Evolutionary conservation across 1,140 invertebrate genomes (phyloP), one percentile per base, ranked within the genome.

Genomic region (Lordiphosa stackelbergi): DNA sequence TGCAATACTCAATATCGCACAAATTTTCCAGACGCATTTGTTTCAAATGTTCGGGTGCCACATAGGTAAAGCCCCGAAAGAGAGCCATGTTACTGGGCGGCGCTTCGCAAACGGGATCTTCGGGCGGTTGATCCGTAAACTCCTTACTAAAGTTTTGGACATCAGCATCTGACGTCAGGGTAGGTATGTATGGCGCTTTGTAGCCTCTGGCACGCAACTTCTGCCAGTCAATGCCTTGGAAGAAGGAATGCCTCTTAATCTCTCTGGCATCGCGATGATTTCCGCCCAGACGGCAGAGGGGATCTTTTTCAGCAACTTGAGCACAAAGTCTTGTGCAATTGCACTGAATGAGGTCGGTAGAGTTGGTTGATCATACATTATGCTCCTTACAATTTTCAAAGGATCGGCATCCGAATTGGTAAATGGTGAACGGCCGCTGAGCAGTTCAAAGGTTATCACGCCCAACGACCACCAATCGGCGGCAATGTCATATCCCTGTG

Each of bases 381-480:
- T 98, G 42, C 97, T 91, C 78, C 93, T 93, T 10, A 96, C 97
- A 68, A 98, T 98, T 88, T 98, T n/a, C n/a, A n/a, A n/a, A n/a
- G n/a, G n/a, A 5, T 94, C 94, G 83, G 96, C 95, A 22, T 96
- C 96, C 68, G 98, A 96, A 97, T 94, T 19, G 19, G 97, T 97
- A 88, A 99, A 99, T n/a, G 97, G 97, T 0, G 97, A 98, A 3
- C 96, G 95, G 16, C 97, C 97, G 1, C 96, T 98, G n/a, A 99
- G 88, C 6, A 99, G 91, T 89, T 99, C 97, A 90, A 97, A 99
- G 0, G 95, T 96, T 10, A 99, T 89, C 0, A 99, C 97, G n/a
- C 97, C 97, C 0, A 98, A 93, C 47, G 96, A 97, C 97, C 97
- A 98, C 97, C 97, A 99, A 89, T 98, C 97, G 2, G 97, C 97